A percentile compares a stretch with the other conserved stretches of the same genome.
phyloP scores from a whole-genome alignment of 2,113 vertebrate genomes.

The Thunnus maccoyii region DNA sequence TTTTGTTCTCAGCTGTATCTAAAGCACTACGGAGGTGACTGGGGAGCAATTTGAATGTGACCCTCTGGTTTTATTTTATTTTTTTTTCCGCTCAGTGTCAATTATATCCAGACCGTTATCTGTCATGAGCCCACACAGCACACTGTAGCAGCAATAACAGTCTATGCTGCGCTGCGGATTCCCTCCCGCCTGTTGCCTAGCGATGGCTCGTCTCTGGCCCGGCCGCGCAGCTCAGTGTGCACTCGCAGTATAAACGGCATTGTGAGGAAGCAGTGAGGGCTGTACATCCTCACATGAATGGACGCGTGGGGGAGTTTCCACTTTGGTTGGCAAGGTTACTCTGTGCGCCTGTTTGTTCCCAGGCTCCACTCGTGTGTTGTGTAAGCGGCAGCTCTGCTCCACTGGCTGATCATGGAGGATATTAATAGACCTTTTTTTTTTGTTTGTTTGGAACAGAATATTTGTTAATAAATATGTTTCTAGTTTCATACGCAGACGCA shows the following conservation, averaged over 20 bases:
- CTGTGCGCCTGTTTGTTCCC: slow-evolving; percentile 60
- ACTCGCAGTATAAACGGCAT: slow-evolving; percentile 38
- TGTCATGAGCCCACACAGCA: slow-evolving; percentile 46
- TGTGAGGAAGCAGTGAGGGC: slow-evolving; percentile 63
- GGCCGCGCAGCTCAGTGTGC: slow-evolving; percentile 57
- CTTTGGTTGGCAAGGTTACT: slow-evolving; percentile 68
- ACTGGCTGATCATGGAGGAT: slow-evolving; percentile 14
- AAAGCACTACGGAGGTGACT: not conserved
- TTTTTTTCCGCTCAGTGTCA: slow-evolving; percentile 10
- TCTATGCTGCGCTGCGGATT: slow-evolving; percentile 52
- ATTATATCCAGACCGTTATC: slow-evolving; percentile 43
- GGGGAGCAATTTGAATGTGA: slow-evolving; percentile 19
- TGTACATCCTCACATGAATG: slow-evolving; percentile 72
- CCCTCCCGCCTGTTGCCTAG: slow-evolving; percentile 79
- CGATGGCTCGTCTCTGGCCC: slow-evolving; percentile 64
- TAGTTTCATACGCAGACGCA: not conserved
- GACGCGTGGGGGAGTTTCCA: slow-evolving; percentile 68
- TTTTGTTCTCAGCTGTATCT: slow-evolving; percentile 16
- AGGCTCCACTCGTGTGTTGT: slow-evolving; percentile 42
- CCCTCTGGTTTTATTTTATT: slow-evolving; percentile 8
- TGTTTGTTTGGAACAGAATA: not conserved
- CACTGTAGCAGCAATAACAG: slow-evolving; percentile 43
- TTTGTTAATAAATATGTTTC: not conserved
- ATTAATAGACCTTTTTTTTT: not conserved
- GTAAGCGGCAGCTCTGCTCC: slow-evolving; percentile 52